Base-by-base conservation (phyloP, 1,140 invertebrate genomes). In the Arctopsyche grandis region DNA sequence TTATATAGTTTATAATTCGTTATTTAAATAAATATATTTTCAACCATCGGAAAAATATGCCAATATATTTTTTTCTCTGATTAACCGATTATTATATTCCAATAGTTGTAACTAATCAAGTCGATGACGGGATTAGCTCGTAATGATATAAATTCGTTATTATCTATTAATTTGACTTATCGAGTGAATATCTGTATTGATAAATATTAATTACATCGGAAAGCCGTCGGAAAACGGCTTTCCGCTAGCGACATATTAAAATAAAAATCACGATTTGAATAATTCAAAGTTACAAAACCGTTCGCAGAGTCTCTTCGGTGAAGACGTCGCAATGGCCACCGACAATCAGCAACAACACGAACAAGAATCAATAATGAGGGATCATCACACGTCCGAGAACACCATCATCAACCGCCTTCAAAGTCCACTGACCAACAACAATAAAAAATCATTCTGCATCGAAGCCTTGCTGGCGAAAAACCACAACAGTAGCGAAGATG, bases 361-460 rank as follows among this genome's bases (percentile, higher is more conserved):
- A 16, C 58, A 66, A 16, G 46, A 78, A n/a, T 38, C 29, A 38
- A 71, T n/a, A 7, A 58, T 60, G 63, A 48, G 66, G 38, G 56
- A 74, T 9, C n/a, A n/a, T n/a, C 14, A 19, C 26, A 69, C n/a
- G 9, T 46, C 38, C 10, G 81, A 82, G 58, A 79, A 74, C 38
- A 79, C 79, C 4, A 24, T 80, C 1, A 60, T 82, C n/a, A 75
- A 58, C 21, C 76, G 71, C 21, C 77, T 79, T 44, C 81, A 80
- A 60, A 76, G 69, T 46, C 10, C 73, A 14, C 60, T 80, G 4
- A 73, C 56, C 5, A 80, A 75, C 46, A 69, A 71, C 12, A 70
- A 78, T 19, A 89, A 88, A 78, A 89, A 89, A 78, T 88, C 87
- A 0, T 89, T 89, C 69, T 88, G 88, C 77, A 89, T 88, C 4